A percentile compares a stretch with the other conserved stretches of the same genome.
Evolutionary conservation across 2,888 invertebrate genomes (phyloP).

Genomic region (Thyatira batis): DNA sequence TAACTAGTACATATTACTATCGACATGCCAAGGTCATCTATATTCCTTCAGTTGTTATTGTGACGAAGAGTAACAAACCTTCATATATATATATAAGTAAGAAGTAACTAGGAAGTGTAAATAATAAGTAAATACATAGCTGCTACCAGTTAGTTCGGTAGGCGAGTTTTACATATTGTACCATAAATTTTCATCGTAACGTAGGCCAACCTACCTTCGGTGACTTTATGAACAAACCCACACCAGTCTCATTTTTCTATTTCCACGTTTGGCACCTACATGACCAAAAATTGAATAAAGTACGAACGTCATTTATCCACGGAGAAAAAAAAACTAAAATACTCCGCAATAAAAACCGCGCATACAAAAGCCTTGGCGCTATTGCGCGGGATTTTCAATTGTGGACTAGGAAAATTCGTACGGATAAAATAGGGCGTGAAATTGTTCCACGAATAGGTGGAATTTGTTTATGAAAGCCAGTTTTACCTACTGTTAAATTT

Average conservation of each 20-base stretch:
- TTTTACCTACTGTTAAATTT: conserved; percentile 60
- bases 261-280: conserved; percentile 33
- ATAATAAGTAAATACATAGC: too few species aligned
- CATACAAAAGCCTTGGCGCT: conserved; percentile 56
- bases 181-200: too few species aligned
- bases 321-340: conserved; percentile 52
- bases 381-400: conserved; percentile 68
- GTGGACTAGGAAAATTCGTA: conserved; percentile 63
- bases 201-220: too few species aligned
- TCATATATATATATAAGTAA: too few species aligned
- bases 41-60: too few species aligned
- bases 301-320: conserved; percentile 63
- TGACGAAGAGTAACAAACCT: too few species aligned
- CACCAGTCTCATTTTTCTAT: conserved; percentile 25
- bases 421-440: conserved; percentile 77
- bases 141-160: too few species aligned
- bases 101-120: too few species aligned
- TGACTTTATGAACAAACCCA: background rate
- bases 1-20: too few species aligned
- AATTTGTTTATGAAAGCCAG: conserved; percentile 73
- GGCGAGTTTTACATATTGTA: too few species aligned
- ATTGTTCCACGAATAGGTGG: conserved; percentile 68
- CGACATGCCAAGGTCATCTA: too few species aligned
- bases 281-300: conserved; percentile 62
- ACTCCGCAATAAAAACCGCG: conserved; percentile 63